These are phyloP conservation scores for Buphagus erythrorhynchus DNA, from an alignment of 2,797 vertebrate species.

Conservation along the genomic window DNA sequence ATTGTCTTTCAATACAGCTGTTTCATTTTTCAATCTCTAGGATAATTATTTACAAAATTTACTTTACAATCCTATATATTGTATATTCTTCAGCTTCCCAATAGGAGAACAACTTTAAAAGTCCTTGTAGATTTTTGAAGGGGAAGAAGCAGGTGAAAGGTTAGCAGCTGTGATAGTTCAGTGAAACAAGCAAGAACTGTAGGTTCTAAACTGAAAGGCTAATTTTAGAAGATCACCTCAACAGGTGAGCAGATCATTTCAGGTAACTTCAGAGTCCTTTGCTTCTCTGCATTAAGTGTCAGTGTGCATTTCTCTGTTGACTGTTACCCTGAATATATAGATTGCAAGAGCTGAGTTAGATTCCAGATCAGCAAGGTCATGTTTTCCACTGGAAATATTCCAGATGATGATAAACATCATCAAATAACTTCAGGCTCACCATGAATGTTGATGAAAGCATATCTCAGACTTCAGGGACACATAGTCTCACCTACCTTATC, in stretches of 20 bases:
- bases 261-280: constrained; percentile 13
- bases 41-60: neutral
- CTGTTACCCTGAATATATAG: neutral
- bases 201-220: neutral
- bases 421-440: neutral
- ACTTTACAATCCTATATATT: neutral
- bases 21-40: neutral
- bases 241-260: constrained; percentile 31
- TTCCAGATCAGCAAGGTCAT: constrained; percentile 53
- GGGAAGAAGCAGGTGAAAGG: neutral
- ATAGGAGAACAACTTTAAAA: neutral
- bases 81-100: neutral
- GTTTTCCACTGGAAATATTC: constrained; percentile 45
- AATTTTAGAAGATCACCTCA: neutral
- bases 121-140: neutral
- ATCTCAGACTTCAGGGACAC: neutral
- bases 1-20: neutral
- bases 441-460: neutral
- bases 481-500: neutral
- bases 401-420: constrained; percentile 46
- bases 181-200: neutral
- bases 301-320: neutral
- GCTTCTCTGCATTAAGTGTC: constrained; percentile 27
- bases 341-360: neutral
- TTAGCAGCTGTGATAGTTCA: neutral